These are phyloP conservation scores for Echinometra lucunter DNA, from an alignment of 53 echinoderm and acorn worm genomes.

Conservation along the genomic window DNA sequence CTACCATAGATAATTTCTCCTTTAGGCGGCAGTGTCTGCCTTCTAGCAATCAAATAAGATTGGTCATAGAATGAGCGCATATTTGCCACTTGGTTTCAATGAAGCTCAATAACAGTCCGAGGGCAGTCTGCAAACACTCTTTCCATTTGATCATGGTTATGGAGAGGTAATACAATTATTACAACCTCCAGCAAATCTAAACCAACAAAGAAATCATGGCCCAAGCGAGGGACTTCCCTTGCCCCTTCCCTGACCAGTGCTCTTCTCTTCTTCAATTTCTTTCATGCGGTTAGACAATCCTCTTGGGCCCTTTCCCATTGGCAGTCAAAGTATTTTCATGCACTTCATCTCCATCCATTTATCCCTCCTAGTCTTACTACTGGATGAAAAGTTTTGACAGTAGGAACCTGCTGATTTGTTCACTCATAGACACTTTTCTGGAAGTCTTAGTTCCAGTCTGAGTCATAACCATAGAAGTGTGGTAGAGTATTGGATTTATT, in stretches of 20 bases:
- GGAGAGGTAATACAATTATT: constrained; percentile 52
- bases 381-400: background rate
- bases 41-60: constrained; percentile 23
- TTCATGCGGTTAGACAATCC: constrained; percentile 19
- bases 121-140: constrained; percentile 50
- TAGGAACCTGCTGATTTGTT: constrained; percentile 34
- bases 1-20: constrained; percentile 33
- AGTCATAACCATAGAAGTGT: constrained; percentile 53
- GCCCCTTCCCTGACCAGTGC: background rate
- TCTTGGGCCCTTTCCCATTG: constrained; percentile 1
- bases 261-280: constrained; percentile 23
- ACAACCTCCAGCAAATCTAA: constrained; percentile 28
- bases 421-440: constrained; percentile 5
- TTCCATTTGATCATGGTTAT: background rate
- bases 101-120: constrained; percentile 37
- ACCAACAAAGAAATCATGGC: constrained; percentile 34
- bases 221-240: background rate
- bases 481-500: constrained; percentile 60
- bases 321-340: background rate
- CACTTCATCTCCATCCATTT: background rate
- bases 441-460: constrained; percentile 32
- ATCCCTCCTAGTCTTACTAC: background rate
- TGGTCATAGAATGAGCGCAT: constrained; percentile 16
- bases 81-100: constrained; percentile 64
- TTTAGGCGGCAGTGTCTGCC: constrained; percentile 31